Conservation (phyloP, 1,140 invertebrate genomes). For the Paraescarpia echinospica region DNA sequence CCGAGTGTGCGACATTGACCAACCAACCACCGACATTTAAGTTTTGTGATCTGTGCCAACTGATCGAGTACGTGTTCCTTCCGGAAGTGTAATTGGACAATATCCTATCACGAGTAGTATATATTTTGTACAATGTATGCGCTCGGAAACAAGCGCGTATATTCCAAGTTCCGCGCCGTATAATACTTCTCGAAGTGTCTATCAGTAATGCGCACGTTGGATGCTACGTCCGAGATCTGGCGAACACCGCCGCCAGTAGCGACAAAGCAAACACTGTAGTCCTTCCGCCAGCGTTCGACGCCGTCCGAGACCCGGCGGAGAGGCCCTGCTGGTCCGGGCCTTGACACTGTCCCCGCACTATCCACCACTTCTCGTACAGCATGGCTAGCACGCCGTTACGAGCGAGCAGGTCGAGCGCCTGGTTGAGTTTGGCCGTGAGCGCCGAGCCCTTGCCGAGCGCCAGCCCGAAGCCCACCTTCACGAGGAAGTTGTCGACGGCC, state of each 20-base stretch:
- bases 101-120: too few species aligned
- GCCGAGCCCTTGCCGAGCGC: constrained; percentile 26
- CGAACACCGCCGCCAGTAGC: background rate
- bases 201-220: background rate
- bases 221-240: background rate
- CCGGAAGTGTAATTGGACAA: too few species aligned
- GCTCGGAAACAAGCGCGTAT: too few species aligned
- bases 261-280: background rate
- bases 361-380: constrained; percentile 26
- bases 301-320: background rate
- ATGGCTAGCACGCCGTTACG: constrained; percentile 3
- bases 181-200: background rate
- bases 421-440: constrained; percentile 12
- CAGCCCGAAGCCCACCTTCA: constrained; percentile 23
- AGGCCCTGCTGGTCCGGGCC: background rate
- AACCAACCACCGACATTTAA: too few species aligned
- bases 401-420: constrained; percentile 11
- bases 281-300: background rate
- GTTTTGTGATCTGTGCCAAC: background rate
- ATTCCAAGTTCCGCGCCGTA: too few species aligned
- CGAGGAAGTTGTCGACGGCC: constrained; percentile 28
- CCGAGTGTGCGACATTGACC: too few species aligned
- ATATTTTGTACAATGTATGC: too few species aligned
- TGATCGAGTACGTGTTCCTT: too few species aligned
- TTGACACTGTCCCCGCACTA: constrained; percentile 17